These are phyloP conservation scores for Anas capensis DNA, from an alignment of 2,797 vertebrate genomes.

Conservation along the genomic window DNA sequence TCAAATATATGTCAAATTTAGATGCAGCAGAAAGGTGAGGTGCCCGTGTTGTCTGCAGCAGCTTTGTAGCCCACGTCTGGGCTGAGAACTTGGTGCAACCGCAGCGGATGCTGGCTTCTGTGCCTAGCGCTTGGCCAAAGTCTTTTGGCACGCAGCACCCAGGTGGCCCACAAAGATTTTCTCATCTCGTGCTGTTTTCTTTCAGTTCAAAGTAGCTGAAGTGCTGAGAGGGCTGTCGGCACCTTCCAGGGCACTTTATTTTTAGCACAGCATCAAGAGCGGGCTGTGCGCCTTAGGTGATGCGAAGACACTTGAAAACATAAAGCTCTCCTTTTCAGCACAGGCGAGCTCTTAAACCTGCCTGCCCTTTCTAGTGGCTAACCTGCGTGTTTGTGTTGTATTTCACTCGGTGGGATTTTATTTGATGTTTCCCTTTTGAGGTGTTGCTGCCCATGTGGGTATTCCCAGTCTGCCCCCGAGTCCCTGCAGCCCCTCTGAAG, in stretches of 20 bases:
- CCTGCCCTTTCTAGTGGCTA: neutral
- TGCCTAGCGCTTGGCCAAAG: neutral
- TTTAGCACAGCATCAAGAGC: neutral
- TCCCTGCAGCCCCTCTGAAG: neutral
- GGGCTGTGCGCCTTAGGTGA: neutral
- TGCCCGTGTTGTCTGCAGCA: rapidly evolving
- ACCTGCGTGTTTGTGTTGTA: rapidly evolving
- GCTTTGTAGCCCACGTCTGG: rapidly evolving
- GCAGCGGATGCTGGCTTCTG: neutral
- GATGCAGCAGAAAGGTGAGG: neutral
- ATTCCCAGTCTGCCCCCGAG: rapidly evolving
- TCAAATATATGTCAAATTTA: rapidly evolving
- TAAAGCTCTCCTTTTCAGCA: neutral
- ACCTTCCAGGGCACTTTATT: neutral
- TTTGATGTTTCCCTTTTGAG: neutral
- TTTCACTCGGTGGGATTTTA: neutral
- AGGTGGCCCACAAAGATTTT: neutral
- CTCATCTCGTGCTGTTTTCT: neutral
- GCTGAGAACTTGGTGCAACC: rapidly evolving
- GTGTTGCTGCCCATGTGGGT: rapidly evolving
- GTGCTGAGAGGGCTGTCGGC: neutral
- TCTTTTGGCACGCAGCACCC: rapidly evolving
- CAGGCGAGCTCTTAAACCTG: slow-evolving; percentile 7
- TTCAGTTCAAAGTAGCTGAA: neutral
- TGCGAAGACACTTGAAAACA: neutral